These are phyloP conservation scores for Blera fallax DNA, from an alignment of 2,888 invertebrate genomes.

Conservation along the genomic window DNA sequence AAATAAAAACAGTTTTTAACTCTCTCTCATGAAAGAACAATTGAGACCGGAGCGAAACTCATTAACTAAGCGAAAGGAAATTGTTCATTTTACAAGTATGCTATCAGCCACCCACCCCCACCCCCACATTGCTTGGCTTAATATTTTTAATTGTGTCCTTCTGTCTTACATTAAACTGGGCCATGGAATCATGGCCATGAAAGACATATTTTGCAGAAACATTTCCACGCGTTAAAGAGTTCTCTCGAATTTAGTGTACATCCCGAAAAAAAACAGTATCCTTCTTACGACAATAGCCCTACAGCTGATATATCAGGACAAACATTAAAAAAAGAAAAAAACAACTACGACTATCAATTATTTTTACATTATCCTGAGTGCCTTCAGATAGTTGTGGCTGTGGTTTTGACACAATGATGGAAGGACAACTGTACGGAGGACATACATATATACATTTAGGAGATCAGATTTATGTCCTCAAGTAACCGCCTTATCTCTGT, in stretches of 20 bases:
- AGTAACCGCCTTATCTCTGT: conserved; percentile 67
- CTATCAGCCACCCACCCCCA: background rate
- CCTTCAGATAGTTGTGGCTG: conserved; percentile 42
- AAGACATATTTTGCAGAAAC: conserved; percentile 25
- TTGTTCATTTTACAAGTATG: conserved; percentile 64
- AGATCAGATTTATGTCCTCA: conserved; percentile 65
- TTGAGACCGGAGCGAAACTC: conserved; percentile 48
- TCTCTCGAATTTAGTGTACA: background rate
- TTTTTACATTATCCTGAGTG: conserved; percentile 27
- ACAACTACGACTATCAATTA: background rate
- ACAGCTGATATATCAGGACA: conserved; percentile 6
- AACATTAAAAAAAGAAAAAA: background rate
- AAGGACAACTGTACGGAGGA: conserved; percentile 29
- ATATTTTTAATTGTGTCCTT: conserved; percentile 60
- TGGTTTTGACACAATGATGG: conserved; percentile 40
- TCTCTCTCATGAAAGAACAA: conserved; percentile 40
- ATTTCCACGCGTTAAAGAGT: conserved; percentile 24
- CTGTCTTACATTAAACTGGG: conserved; percentile 49
- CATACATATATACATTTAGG: conserved; percentile 50
- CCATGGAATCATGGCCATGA: conserved; percentile 62
- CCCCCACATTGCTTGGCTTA: background rate
- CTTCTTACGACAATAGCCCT: conserved; percentile 27
- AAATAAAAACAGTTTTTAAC: conserved; percentile 22
- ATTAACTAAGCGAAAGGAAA: conserved; percentile 69
- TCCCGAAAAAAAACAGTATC: background rate